Evolutionary conservation across 2,888 invertebrate species (phyloP), one percentile per base, ranked within the genome.

Genomic region (Conus canariensis): DNA sequence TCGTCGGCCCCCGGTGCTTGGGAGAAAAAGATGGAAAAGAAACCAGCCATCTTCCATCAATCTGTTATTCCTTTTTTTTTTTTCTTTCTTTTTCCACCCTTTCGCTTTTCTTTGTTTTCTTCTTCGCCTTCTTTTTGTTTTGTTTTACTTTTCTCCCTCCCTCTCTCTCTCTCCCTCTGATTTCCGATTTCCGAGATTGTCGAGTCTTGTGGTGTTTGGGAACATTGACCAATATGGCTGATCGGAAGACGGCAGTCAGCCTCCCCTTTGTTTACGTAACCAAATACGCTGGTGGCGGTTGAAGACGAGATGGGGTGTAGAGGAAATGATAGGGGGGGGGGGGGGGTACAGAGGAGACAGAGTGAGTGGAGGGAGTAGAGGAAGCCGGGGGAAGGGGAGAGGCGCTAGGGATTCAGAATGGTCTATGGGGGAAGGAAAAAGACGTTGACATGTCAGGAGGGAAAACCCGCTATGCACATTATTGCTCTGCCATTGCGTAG

Each of bases 11-110:
- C 19, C 25, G 16, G 10, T 30, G 25, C 8, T 56, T 83, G 82
- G 82, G 19, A 25, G 16, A 30, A 30, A 86, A 86, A 86, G 86
- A 86, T 64, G 64, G 64, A 60, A 30, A 25, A 85, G 86, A 86
- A 30, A 16, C 60, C 45, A 30, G 64, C 60, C 64, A 86, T 86
- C 86, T 64, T 86, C 86, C 86, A 86, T 86, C 86, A 64, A 45
- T 86, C 86, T 64, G 85, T 45, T 45, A 45, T 45, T 45, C 45
- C 45, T 85, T 85, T 85, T 85, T 25, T 22, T 60, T 60, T 30
- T 8, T 22, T 19, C 30, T 85, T 85, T 25, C 8, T 60, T 60
- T 30, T 8, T 22, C 3, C 30, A 60, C 60, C 70, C 70, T 4
- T 70, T 70, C 22, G 10, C 16, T 14, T 19, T 70, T n/a, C 9